phyloP scores from a whole-genome alignment of 2,888 invertebrate species.

The Pterobdella sp. region DNA sequence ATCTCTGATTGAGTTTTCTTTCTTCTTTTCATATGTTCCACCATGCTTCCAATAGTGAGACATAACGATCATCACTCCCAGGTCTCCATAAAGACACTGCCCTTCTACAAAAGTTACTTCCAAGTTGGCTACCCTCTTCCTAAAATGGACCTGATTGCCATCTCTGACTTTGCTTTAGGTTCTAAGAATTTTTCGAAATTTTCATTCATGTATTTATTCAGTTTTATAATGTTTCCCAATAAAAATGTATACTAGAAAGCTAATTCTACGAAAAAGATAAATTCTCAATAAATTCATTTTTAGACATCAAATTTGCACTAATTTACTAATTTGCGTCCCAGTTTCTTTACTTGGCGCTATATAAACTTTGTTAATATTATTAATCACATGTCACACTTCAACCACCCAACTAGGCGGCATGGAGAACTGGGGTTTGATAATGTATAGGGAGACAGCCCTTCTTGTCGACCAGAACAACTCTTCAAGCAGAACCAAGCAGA shows the following conservation, averaged over 20 bases:
- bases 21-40: neutral
- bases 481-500: conserved; percentile 59
- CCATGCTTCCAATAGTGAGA: neutral
- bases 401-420: conserved; percentile 64
- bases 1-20: neutral
- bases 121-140: conserved; percentile 87
- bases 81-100: conserved; percentile 72
- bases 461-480: conserved; percentile 83
- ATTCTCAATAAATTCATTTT: neutral
- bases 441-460: conserved; percentile 82
- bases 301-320: too few species aligned
- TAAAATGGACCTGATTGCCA: conserved; percentile 90
- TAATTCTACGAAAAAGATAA: neutral
- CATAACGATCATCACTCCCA: conserved; percentile 33
- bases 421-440: conserved; percentile 96
- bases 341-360: neutral
- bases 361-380: neutral
- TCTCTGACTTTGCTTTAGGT: conserved; percentile 85
- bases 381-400: neutral
- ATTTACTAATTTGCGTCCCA: neutral
- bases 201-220: neutral
- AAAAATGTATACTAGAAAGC: neutral
- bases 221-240: neutral
- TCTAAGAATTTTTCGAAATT: neutral
- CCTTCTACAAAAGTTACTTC: conserved; percentile 90